Conservation (phyloP, 2,888 invertebrate species). For the Epinotia bilunana region DNA sequence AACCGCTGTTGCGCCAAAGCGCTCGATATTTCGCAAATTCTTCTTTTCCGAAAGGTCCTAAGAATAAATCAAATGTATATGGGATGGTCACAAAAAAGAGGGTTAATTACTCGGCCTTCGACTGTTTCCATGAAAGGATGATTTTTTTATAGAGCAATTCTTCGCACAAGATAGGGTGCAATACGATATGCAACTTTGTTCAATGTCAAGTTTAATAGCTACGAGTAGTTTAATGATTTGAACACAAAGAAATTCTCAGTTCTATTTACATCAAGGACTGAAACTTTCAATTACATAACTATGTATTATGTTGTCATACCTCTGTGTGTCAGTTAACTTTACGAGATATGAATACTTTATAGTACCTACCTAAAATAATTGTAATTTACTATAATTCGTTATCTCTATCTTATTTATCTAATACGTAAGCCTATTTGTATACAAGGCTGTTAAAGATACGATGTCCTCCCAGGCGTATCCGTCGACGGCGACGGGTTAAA, state of each 20-base stretch:
- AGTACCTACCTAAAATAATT: no score
- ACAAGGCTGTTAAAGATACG: no score
- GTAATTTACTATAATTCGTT: no score
- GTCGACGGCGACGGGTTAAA: no score
- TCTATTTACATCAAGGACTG: not conserved
- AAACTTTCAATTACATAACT: not conserved
- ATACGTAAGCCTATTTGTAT: no score
- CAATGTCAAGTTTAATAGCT: not conserved
- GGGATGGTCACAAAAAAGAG: slow-evolving; percentile 79
- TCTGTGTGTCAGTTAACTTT: no score
- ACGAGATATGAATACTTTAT: no score
- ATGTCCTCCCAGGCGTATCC: no score
- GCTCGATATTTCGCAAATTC: slow-evolving; percentile 82
- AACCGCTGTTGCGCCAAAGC: slow-evolving; percentile 64
- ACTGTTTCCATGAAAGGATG: slow-evolving; percentile 75
- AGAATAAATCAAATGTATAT: slow-evolving; percentile 82
- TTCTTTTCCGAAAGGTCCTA: slow-evolving; percentile 77
- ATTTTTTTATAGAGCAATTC: slow-evolving; percentile 58
- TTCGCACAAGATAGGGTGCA: slow-evolving; percentile 49
- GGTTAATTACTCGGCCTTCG: slow-evolving; percentile 79
- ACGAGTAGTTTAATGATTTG: not conserved
- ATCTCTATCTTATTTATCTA: no score
- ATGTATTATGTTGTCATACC: no score
- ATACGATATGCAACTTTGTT: slow-evolving; percentile 47
- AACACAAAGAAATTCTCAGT: not conserved